Percentiles rank a stretch among this genome's conserved stretches.
phyloP scores from a whole-genome alignment of 2,797 vertebrate species.

The Benthosema pterotum region DNA sequence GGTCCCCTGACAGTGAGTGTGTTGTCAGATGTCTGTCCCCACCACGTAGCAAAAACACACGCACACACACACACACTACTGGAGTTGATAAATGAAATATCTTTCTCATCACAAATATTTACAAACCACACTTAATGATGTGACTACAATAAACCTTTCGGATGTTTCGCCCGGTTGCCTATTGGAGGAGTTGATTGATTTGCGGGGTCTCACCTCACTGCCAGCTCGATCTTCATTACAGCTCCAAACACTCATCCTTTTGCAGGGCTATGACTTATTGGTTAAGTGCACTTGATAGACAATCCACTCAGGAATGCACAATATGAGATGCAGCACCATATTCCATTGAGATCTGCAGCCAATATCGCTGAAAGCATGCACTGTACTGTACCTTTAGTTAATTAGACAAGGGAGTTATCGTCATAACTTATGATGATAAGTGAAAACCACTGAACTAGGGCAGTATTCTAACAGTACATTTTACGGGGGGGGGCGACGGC shows the following conservation, averaged over 20 bases:
- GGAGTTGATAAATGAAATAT: too few relatives aligned
- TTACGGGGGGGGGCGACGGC: too few relatives aligned
- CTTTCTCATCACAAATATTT: too few relatives aligned
- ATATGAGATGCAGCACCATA: conserved; percentile 30
- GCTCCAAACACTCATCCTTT: conserved; percentile 26
- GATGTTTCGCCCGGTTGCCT: background rate
- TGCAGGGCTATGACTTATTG: background rate
- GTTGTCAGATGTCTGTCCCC: too few relatives aligned
- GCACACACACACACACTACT: too few relatives aligned
- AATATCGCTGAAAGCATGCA: conserved; percentile 43
- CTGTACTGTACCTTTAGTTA: too few relatives aligned
- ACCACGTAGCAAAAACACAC: too few relatives aligned
- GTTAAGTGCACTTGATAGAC: conserved; percentile 48
- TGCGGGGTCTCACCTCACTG: conserved; percentile 30
- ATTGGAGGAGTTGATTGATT: conserved; percentile 19
- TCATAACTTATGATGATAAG: too few relatives aligned
- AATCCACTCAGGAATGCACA: conserved; percentile 40
- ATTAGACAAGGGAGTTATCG: too few relatives aligned
- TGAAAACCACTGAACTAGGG: too few relatives aligned
- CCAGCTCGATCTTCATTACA: conserved; percentile 22
- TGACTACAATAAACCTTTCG: background rate
- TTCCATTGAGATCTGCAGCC: conserved; percentile 39
- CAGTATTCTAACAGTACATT: too few relatives aligned
- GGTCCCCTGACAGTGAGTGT: too few relatives aligned
- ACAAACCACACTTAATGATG: background rate